These are phyloP conservation scores for Aphis craccivora DNA, from an alignment of 1,140 invertebrate species.

Conservation along the genomic window DNA sequence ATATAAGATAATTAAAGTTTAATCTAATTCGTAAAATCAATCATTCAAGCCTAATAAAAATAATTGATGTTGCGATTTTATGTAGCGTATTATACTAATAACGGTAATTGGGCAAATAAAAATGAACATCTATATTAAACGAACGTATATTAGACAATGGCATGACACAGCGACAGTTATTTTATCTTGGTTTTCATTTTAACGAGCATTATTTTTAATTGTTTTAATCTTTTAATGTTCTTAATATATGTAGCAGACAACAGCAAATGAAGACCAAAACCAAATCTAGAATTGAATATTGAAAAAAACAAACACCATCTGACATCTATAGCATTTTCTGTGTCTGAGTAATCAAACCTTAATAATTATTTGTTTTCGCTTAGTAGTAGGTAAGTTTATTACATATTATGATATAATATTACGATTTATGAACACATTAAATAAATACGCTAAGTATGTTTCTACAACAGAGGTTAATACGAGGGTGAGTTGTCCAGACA, in stretches of 20 bases:
- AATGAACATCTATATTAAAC: background rate
- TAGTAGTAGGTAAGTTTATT: background rate
- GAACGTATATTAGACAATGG: background rate
- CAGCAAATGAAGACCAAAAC: background rate
- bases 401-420: background rate
- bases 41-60: background rate
- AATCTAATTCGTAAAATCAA: background rate
- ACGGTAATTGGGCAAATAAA: background rate
- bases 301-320: background rate
- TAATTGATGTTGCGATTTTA: background rate
- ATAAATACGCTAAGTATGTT: background rate
- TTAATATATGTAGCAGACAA: background rate
- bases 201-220: conserved; percentile 16
- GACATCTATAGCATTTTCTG: background rate
- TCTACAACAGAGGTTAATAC: conserved; percentile 16
- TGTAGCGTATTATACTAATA: background rate
- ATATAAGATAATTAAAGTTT: background rate
- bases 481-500: conserved; percentile 38
- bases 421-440: background rate
- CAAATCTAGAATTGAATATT: background rate
- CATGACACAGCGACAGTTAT: background rate
- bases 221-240: background rate
- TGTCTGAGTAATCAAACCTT: background rate
- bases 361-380: conserved; percentile 1
- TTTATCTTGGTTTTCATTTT: conserved; percentile 22